Evolutionary conservation across 2,113 vertebrate genomes (phyloP).

Genomic region (Dicaeum eximium): DNA sequence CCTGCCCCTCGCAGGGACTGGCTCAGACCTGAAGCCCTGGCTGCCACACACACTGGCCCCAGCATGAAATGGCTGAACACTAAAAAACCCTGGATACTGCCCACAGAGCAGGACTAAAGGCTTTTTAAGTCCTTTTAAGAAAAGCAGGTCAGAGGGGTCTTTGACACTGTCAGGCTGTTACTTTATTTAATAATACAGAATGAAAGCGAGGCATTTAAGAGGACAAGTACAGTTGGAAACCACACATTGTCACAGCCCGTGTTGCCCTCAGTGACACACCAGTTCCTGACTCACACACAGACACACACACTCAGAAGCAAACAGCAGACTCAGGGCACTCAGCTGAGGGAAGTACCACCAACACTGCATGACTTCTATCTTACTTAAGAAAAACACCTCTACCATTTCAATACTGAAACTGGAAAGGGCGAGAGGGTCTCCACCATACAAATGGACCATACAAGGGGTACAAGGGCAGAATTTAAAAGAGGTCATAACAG

Average conservation of each 20-base stretch:
- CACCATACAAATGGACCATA: neutral
- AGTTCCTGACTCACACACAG: neutral
- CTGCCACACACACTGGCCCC: neutral
- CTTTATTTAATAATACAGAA: neutral
- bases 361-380: neutral
- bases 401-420: neutral
- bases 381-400: neutral
- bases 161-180: neutral
- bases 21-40: neutral
- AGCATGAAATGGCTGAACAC: neutral
- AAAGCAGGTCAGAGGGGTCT: neutral
- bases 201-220: neutral
- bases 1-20: neutral
- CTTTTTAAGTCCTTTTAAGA: neutral
- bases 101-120: neutral
- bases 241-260: neutral
- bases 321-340: neutral
- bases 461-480: neutral
- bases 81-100: neutral
- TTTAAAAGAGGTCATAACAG: neutral
- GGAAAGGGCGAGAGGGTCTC: neutral
- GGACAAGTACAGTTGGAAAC: neutral
- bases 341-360: neutral
- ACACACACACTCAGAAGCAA: neutral
- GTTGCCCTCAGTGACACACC: neutral